Conservation (phyloP, 1,140 invertebrate genomes). For the Danaus plexippus region DNA sequence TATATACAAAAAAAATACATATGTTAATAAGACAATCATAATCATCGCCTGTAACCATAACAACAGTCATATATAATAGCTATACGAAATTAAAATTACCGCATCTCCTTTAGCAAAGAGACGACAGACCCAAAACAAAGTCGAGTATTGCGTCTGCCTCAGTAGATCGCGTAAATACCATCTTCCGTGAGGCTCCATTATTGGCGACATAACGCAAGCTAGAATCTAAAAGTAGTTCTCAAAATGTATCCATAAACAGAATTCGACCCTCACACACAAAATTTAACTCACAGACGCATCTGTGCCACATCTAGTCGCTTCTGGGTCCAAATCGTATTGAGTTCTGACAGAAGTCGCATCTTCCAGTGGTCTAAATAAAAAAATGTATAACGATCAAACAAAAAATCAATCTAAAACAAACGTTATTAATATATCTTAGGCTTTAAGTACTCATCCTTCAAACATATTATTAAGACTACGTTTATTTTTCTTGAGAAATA, state of each 20-base stretch:
- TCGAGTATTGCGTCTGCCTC: constrained; percentile 68
- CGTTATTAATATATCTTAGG: no score
- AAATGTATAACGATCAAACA: neutral
- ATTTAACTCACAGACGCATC: constrained; percentile 44
- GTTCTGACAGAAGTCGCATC: constrained; percentile 38
- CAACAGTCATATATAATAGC: neutral
- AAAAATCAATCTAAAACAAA: no score
- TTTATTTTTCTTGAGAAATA: no score
- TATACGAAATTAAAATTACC: constrained; percentile 26
- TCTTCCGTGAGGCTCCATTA: constrained; percentile 72
- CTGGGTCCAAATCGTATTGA: constrained; percentile 49
- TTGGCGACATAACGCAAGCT: constrained; percentile 64
- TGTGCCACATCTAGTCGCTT: constrained; percentile 36
- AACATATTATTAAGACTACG: no score
- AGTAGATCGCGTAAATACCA: constrained; percentile 75
- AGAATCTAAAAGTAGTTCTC: constrained; percentile 32
- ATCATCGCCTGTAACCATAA: no score
- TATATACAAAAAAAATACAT: constrained; percentile 4
- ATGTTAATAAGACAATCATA: no score
- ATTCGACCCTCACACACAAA: neutral
- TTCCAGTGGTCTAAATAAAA: constrained; percentile 44
- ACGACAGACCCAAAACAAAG: constrained; percentile 59
- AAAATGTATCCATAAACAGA: neutral
- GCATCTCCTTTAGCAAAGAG: constrained; percentile 46
- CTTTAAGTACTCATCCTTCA: no score